These are phyloP conservation scores for Nomada fabriciana DNA, from an alignment of 2,888 invertebrate species.

Conservation along the genomic window DNA sequence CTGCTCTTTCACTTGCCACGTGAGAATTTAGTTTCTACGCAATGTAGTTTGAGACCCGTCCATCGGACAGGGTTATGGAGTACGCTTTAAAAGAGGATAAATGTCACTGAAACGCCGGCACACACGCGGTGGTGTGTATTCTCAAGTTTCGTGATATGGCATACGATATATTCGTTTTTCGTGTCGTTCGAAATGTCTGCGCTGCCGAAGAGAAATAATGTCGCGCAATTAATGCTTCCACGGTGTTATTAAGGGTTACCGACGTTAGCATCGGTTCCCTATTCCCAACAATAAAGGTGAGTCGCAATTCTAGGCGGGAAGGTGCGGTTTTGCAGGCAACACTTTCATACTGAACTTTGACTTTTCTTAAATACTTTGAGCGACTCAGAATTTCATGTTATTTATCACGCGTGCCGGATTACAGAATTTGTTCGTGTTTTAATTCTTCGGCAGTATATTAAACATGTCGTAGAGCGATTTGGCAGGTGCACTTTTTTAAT, in stretches of 20 bases:
- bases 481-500: too few relatives aligned
- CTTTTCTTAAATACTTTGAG: background rate
- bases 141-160: constrained; percentile 50
- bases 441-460: too few relatives aligned
- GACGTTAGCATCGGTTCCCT: background rate
- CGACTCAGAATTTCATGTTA: background rate
- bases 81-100: constrained; percentile 58
- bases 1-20: constrained; percentile 66
- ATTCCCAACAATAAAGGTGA: background rate
- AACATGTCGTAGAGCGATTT: too few relatives aligned
- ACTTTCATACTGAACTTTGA: background rate
- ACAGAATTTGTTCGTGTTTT: too few relatives aligned
- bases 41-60: constrained; percentile 54
- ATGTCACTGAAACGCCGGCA: constrained; percentile 51
- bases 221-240: constrained; percentile 15
- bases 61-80: constrained; percentile 42
- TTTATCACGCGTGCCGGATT: too few relatives aligned
- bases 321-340: background rate
- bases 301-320: background rate
- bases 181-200: constrained; percentile 9
- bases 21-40: constrained; percentile 68
- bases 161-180: constrained; percentile 33
- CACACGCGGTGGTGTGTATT: constrained; percentile 25
- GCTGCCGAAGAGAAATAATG: constrained; percentile 15
- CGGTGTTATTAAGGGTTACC: constrained; percentile 9